Evolutionary conservation across 2,113 vertebrate species (phyloP).

Genomic region (Globicephala melas): DNA sequence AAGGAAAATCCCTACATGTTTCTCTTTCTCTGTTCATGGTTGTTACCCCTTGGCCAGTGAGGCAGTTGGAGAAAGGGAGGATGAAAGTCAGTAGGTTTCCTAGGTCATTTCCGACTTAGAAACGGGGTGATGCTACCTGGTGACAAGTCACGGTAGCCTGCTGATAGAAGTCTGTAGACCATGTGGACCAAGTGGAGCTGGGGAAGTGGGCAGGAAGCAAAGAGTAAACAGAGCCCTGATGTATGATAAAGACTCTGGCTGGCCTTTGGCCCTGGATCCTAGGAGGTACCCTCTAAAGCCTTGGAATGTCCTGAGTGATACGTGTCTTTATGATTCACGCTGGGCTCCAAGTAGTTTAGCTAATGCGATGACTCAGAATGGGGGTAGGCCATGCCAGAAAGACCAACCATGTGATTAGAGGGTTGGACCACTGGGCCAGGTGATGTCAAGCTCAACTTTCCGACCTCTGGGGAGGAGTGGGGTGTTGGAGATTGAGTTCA

Average conservation of each 20-base stretch:
- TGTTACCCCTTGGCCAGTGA: not conserved
- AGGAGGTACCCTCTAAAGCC: not conserved
- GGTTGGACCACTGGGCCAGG: not conserved
- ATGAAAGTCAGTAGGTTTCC: not conserved
- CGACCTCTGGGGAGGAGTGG: not conserved
- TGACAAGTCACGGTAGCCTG: not conserved
- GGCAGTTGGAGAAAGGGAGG: not conserved
- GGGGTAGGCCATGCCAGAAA: not conserved
- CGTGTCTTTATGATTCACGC: not conserved
- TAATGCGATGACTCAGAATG: not conserved
- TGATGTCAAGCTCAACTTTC: not conserved
- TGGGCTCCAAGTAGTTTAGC: not conserved
- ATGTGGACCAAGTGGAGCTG: rapidly evolving
- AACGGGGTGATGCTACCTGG: not conserved
- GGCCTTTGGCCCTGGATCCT: not conserved
- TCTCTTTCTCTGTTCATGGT: not conserved
- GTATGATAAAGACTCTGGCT: not conserved
- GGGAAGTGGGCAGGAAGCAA: not conserved
- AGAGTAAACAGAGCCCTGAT: not conserved
- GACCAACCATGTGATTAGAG: not conserved
- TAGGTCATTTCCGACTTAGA: not conserved
- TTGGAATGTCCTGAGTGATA: not conserved
- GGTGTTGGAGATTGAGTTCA: not conserved
- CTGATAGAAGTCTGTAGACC: not conserved
- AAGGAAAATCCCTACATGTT: not conserved